Evolutionary conservation across 2,888 invertebrate genomes (phyloP), one percentile per base, ranked within the genome.

Genomic region (Pseudeuparius sepicola): DNA sequence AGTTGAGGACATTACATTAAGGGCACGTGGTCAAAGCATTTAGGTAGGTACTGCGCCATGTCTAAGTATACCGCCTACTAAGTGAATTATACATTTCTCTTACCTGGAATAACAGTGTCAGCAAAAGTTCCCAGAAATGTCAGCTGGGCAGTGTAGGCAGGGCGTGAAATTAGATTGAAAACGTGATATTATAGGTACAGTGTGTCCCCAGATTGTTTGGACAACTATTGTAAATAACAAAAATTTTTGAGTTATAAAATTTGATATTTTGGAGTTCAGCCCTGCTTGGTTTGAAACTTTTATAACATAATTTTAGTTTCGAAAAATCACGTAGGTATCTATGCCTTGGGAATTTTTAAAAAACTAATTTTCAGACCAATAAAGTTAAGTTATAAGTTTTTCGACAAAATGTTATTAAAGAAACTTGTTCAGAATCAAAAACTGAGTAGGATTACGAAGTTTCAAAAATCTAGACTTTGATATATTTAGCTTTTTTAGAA

Each of bases 201-300:
- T 20, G n/a, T 20, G 20, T 20, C 20, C 20, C 20, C n/a, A n/a
- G 20, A 20, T 20, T 6, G 20, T 20, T 20, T 20, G 20, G 20
- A 20, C 20, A 20, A 20, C n/a, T 20, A 6, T 20, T 20, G 20
- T 20, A 20, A 20, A 20, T 20, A n/a, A 20, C 20, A 20, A 20
- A 20, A 20, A 20, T 20, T 6, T 20, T 20, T n/a, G 20, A 20
- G 20, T 20, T 20, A n/a, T n/a, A n/a, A n/a, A 20, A 20, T 20
- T 20, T 20, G 6, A 20, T 6, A 20, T 20, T n/a, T n/a, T 0
- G 83, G 81, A 45, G 85, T 63, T 50, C 58, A 41, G 61, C 60
- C 20, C n/a, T 20, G 20, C 20, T 20, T n/a, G 20, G 20, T 20
- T 20, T 20, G 20, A 20, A 20, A 20, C 7, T 20, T 20, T 20